phyloP scores from a whole-genome alignment of 2,888 invertebrate species.

The Charanyca ferruginea region DNA sequence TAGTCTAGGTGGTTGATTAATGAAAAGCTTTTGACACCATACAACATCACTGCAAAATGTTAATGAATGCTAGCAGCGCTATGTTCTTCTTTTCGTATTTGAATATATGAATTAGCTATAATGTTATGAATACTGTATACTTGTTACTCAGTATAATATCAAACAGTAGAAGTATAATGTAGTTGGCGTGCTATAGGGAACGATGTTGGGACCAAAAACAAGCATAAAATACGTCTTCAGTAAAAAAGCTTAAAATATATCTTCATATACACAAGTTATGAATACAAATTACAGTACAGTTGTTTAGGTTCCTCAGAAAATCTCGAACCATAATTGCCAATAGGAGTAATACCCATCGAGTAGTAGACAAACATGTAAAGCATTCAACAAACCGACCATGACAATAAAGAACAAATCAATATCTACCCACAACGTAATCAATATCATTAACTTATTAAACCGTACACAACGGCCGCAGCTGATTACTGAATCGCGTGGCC shows the following conservation, averaged over 20 bases:
- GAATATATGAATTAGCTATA: rapidly evolving
- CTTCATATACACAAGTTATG: no score
- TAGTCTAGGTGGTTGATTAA: background rate
- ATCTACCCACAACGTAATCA: conserved; percentile 18
- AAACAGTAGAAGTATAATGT: background rate
- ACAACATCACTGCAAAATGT: conserved; percentile 6
- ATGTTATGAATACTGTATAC: background rate
- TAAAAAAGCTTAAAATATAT: no score
- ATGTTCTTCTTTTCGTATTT: background rate
- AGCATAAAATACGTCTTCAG: background rate
- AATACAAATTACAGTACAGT: background rate
- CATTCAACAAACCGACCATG: background rate
- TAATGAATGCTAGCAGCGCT: background rate
- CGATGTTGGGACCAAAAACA: background rate
- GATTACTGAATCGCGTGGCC: conserved; percentile 48
- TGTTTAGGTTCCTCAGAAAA: background rate
- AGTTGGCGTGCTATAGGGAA: background rate
- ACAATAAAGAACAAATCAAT: conserved; percentile 10
- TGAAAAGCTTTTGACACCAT: conserved; percentile 23
- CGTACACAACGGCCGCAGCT: conserved; percentile 18
- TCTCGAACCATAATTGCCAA: background rate
- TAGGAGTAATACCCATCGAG: background rate
- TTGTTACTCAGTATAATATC: background rate
- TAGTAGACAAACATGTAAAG: background rate
- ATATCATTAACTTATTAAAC: conserved; percentile 35